Evolutionary conservation across 2,888 invertebrate species (phyloP), one percentile per base, ranked within the genome.

Genomic region (Nomada fucata): DNA sequence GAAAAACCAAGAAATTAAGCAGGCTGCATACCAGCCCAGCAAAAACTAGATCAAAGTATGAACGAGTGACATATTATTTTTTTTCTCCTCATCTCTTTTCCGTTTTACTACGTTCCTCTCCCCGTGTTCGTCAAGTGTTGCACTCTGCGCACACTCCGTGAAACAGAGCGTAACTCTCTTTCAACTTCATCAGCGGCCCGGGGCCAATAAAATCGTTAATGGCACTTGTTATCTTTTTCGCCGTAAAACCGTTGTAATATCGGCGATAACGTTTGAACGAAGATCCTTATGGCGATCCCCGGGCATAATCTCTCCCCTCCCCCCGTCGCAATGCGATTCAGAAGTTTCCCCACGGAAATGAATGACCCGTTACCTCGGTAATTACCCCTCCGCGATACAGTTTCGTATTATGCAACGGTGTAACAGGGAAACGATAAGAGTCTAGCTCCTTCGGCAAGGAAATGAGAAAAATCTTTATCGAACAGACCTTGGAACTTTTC

Each of bases 281-380:
- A 23, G 36, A 42, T 72, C 50, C 52, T 47, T 57, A 10, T 2
- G 23, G 20, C 20, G 50, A 63, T 50, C 23, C 26, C 11, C 50
- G 5, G 10, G 60, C 26, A 29, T 52, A 60, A 71, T 79, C 42
- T 52, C 10, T 3, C 10, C 44, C 44, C 23, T 2, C 26, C 26
- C 36, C 26, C 26, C 7, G 29, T 11, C 11, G 61, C 57, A 55
- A 50, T 11, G 63, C 72, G 23, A 44, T 13, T 15, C 65, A 59
- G 29, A 36, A 81, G 50, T 71, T 60, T 75, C 76, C 67, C 67
- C 68, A 68, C 71, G 72, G 82, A 72, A 82, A 82, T 26, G 75
- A 73, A 57, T 57, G 72, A 70, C 53, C 74, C 74, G 74, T 82
- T 82, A 82, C 81, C 52, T 81, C 9, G 52, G 60, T 81, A 81